Evolutionary conservation across 2,888 invertebrate genomes (phyloP).

Genomic region (Caradrina clavipalpis): DNA sequence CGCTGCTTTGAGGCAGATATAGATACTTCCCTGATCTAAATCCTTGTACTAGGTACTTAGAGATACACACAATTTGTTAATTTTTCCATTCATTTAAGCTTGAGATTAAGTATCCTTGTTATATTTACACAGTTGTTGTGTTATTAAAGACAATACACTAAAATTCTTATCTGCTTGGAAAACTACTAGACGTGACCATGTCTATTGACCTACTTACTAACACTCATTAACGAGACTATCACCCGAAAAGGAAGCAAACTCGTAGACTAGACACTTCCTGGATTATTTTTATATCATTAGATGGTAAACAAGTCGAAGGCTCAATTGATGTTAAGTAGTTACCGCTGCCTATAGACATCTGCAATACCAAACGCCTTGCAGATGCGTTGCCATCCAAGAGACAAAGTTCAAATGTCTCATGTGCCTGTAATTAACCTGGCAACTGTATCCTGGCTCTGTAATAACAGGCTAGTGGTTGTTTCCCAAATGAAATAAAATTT

Average conservation of each 20-base stretch:
- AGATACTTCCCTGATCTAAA: no score
- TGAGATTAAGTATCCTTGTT: neutral
- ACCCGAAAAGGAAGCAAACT: neutral
- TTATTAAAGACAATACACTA: conserved; percentile 8
- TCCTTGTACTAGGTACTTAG: neutral
- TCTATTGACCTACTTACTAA: conserved; percentile 13
- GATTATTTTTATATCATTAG: neutral
- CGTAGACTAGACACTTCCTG: neutral
- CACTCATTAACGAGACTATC: conserved; percentile 5
- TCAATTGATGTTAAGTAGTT: no score
- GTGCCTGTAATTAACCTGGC: no score
- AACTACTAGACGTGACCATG: conserved; percentile 22
- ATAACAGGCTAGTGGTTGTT: no score
- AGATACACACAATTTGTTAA: neutral
- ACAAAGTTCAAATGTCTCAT: no score
- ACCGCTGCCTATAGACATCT: no score
- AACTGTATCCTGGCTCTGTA: no score
- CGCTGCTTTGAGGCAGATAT: no score
- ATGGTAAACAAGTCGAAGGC: no score
- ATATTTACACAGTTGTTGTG: neutral
- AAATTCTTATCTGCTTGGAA: conserved; percentile 47
- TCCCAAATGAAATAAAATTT: no score
- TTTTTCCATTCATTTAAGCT: neutral
- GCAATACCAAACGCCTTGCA: no score
- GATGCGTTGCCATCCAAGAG: no score